Evolutionary conservation across 2,888 invertebrate genomes (phyloP), one percentile per base, ranked within the genome.

Genomic region (Capitulum mitella): DNA sequence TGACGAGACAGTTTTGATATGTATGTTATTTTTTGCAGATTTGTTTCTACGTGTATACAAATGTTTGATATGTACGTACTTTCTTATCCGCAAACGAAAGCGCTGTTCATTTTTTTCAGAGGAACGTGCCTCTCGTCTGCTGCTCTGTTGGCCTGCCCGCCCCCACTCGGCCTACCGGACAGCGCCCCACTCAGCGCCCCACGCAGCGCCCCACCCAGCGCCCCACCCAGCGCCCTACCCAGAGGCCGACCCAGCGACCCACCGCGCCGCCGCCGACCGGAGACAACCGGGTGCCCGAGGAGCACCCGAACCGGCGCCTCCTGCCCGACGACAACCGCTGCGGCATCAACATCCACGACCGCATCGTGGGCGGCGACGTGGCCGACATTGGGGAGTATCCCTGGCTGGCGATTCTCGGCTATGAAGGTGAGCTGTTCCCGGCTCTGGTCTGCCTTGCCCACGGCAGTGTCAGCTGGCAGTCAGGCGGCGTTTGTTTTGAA

Each of bases 341-440:
- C 40, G 74, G 74, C 74, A 40, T 74, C 74, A 74, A 74, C 74
- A 40, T 74, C 74, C 37, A 74, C 40, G 40, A 74, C 74, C 37
- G 74, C 26, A 74, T 74, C 74, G 40, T 74, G 40, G 74, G 74
- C 22, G 74, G 74, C 40, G 34, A 74, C 26, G 26, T 10, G n/a
- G 74, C 74, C 8, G 26, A 40, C 26, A 16, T 74, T 0, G 74
- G 40, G 19, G 37, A 37, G 40, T 74, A 74, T 40, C 74, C 74
- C 40, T 74, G 74, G 74, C 74, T 74, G 74, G 74, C 74, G 22
- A 10, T 74, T 12, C 37, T 74, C 40, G 74, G 74, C 16, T 74
- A 74, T n/a, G 40, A 74, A 19, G 74, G 74, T 74, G n/a, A 74
- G 43, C n/a, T n/a, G n/a, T n/a, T n/a, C n/a, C n/a, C n/a, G n/a